These are phyloP conservation scores for Chrysodeixis includens DNA, from an alignment of 2,888 invertebrate genomes.

Conservation along the genomic window DNA sequence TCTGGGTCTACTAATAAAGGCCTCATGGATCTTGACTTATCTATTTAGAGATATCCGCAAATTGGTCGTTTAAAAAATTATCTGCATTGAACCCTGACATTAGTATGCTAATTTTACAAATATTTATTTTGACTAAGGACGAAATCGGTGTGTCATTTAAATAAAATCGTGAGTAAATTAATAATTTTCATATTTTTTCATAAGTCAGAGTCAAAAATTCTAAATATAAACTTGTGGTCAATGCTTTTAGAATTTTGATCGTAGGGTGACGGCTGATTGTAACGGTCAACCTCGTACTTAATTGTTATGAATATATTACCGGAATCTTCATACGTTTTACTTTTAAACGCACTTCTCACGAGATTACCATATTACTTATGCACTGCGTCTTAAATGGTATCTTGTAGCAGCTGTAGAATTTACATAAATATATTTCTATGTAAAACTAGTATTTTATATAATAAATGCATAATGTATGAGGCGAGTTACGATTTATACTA, in stretches of 20 bases:
- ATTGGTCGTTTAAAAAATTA: neutral
- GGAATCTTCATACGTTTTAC: conserved; percentile 38
- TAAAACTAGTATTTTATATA: conserved; percentile 20
- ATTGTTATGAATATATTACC: conserved; percentile 27
- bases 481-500: neutral
- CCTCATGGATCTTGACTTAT: neutral
- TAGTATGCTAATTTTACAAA: neutral
- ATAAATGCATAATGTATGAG: conserved; percentile 35
- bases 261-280: conserved; percentile 30
- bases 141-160: neutral
- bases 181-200: neutral
- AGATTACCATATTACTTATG: conserved; percentile 55
- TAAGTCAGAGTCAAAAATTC: no score
- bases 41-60: neutral
- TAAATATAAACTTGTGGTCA: neutral
- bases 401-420: conserved; percentile 41
- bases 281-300: conserved; percentile 40
- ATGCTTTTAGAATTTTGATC: conserved; percentile 6
- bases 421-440: conserved; percentile 43
- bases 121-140: neutral
- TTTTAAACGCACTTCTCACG: conserved; percentile 47
- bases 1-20: no score
- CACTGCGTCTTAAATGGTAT: conserved; percentile 43
- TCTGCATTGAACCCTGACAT: neutral
- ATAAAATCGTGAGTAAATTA: neutral